These are phyloP conservation scores for Hippolais icterina DNA, from an alignment of 2,113 vertebrate genomes.

Conservation along the genomic window DNA sequence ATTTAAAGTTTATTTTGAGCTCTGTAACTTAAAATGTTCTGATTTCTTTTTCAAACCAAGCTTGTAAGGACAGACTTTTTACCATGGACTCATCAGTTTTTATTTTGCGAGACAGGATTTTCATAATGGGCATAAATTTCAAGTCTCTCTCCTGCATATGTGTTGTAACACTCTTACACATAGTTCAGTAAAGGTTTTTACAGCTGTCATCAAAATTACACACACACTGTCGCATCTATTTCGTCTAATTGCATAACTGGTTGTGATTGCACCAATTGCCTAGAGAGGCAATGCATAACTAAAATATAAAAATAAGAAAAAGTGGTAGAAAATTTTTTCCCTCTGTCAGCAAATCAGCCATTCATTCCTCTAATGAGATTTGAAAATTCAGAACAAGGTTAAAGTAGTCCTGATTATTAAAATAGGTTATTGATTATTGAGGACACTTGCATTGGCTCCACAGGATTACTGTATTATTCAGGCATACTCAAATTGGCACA, in stretches of 20 bases:
- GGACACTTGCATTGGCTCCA: neutral
- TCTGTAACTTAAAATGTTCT: neutral
- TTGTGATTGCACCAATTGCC: constrained; percentile 1
- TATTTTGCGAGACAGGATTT: neutral
- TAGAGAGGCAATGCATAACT: neutral
- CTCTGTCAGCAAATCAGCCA: neutral
- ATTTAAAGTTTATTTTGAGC: constrained; percentile 13
- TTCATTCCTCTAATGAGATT: neutral
- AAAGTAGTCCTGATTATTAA: neutral
- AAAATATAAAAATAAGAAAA: neutral
- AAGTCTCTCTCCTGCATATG: neutral
- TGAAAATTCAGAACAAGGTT: neutral
- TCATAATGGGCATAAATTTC: constrained; percentile 2
- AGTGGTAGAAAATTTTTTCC: neutral
- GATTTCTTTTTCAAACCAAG: constrained; percentile 19
- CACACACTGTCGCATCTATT: neutral
- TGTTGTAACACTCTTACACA: neutral
- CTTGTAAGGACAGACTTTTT: neutral
- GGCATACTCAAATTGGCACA: neutral
- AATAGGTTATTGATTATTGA: neutral
- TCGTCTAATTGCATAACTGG: constrained; percentile 26
- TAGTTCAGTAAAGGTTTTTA: constrained; percentile 4
- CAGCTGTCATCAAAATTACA: constrained; percentile 18
- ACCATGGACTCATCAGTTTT: neutral
- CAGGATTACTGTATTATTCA: neutral